Conservation (phyloP, 2,888 invertebrate species). For the Alloscopus bannaensis region DNA sequence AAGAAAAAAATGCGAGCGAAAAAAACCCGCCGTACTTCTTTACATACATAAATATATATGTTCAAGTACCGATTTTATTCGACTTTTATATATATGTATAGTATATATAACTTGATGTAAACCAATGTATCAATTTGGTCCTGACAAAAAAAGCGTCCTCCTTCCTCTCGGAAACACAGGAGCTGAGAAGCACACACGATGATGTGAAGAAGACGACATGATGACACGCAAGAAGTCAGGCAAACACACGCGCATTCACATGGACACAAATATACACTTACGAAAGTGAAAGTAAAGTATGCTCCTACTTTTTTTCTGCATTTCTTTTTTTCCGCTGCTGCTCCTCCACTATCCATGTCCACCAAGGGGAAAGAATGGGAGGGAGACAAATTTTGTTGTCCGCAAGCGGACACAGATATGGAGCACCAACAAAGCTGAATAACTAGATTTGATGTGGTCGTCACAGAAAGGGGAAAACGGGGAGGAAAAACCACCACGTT, state of each 20-base stretch:
- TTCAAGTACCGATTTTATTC: no score
- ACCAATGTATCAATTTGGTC: constrained; percentile 22
- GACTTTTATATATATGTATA: no score
- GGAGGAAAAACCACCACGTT: not conserved
- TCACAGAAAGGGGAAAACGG: constrained; percentile 8
- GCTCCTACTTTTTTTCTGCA: not conserved
- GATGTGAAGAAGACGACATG: constrained; percentile 17
- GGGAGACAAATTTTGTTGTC: constrained; percentile 2
- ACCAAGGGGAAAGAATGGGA: not conserved
- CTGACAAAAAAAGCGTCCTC: constrained; percentile 1
- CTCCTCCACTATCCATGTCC: not conserved
- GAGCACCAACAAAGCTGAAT: constrained; percentile 8
- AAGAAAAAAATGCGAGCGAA: not conserved
- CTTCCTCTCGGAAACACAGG: not conserved
- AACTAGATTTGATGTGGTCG: constrained; percentile 25
- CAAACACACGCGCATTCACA: constrained; percentile 7
- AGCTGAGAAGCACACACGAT: not conserved
- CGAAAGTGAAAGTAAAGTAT: not conserved
- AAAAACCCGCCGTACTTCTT: no score
- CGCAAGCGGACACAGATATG: not conserved
- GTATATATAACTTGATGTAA: no score
- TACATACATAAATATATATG: no score
- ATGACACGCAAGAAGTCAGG: constrained; percentile 35
- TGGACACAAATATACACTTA: constrained; percentile 7
- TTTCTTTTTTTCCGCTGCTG: not conserved